Conservation (phyloP, 2,888 invertebrate genomes). For the Invenusta paracnida region DNA sequence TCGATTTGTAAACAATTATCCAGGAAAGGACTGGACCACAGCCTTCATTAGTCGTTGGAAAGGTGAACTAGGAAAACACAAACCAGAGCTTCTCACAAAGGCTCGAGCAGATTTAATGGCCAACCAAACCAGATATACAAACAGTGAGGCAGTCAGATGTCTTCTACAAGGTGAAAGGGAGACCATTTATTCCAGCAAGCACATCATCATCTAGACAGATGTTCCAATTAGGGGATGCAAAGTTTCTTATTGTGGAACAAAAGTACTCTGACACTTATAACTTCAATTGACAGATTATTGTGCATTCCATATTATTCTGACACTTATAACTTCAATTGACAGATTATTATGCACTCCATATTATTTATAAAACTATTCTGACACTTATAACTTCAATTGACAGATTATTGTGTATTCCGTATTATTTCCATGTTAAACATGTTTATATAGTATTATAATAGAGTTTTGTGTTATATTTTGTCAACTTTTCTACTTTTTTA, state of each 20-base stretch:
- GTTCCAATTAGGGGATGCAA: neutral
- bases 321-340: neutral
- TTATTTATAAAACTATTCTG: neutral
- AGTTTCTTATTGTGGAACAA: neutral
- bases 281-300: neutral
- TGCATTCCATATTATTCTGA: neutral
- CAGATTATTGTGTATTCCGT: neutral
- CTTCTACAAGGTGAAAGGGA: too few relatives aligned
- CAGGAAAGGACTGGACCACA: constrained; percentile 26
- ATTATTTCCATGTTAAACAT: neutral
- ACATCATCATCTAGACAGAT: neutral
- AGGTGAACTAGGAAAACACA: constrained; percentile 15
- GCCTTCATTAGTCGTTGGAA: constrained; percentile 11
- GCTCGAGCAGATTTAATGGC: neutral
- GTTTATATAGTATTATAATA: neutral
- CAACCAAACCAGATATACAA: neutral
- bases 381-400: neutral
- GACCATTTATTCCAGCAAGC: neutral
- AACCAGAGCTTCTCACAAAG: neutral
- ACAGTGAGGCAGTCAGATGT: neutral
- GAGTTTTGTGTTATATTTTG: neutral
- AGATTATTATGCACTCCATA: neutral
- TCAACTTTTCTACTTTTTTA: neutral
- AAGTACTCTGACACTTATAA: neutral
- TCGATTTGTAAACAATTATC: constrained; percentile 27